Evolutionary conservation across 1,140 invertebrate species (phyloP).

Genomic region (Drosophila jambulina): DNA sequence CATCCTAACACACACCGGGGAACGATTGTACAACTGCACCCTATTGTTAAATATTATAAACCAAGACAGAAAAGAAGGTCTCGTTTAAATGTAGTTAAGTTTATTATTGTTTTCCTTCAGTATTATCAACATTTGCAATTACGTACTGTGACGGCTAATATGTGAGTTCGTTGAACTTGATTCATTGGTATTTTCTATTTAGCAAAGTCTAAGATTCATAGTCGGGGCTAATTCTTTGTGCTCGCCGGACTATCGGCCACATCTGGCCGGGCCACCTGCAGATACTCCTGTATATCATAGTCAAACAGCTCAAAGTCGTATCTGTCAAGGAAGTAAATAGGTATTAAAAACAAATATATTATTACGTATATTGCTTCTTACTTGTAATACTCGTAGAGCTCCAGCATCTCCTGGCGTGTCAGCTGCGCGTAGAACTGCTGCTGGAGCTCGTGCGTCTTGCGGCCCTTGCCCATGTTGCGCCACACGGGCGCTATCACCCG

Average conservation of each 20-base stretch:
- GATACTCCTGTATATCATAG: constrained; percentile 91
- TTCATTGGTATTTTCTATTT: constrained; percentile 39
- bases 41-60: no score
- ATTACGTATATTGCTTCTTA: constrained; percentile 72
- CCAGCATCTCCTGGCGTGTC: constrained; percentile 90
- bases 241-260: constrained; percentile 64
- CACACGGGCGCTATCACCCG: constrained; percentile 92
- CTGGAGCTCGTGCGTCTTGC: constrained; percentile 89
- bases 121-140: constrained; percentile 84
- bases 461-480: constrained; percentile 91
- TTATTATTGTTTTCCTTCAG: constrained; percentile 82
- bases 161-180: constrained; percentile 62
- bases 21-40: no score
- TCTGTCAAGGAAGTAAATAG: constrained; percentile 85
- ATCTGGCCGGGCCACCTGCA: constrained; percentile 88
- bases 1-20: no score
- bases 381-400: constrained; percentile 93
- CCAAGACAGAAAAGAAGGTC: not conserved
- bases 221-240: constrained; percentile 43
- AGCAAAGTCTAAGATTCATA: constrained; percentile 63
- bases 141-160: constrained; percentile 81
- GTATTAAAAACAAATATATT: not conserved
- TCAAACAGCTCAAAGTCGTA: constrained; percentile 94
- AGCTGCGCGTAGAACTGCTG: constrained; percentile 92
- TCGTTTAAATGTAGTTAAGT: constrained; percentile 64